Conservation (phyloP, 2,888 invertebrate species). For the Dynastes hyllus region DNA sequence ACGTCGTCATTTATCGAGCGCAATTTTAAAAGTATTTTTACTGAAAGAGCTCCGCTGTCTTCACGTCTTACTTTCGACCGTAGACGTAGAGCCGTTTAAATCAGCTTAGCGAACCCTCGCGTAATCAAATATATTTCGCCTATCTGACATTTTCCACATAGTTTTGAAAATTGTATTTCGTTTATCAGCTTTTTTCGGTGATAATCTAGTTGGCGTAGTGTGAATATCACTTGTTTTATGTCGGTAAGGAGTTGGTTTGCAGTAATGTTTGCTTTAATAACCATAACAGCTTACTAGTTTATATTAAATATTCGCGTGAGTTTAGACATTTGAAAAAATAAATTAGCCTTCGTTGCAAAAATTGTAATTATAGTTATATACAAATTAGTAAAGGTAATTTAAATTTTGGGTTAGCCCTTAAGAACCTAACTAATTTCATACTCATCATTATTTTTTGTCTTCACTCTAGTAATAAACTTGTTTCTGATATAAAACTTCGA, state of each 20-base stretch:
- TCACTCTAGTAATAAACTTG: too few relatives aligned
- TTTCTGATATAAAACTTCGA: too few relatives aligned
- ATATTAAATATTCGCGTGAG: too few relatives aligned
- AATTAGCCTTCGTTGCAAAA: too few relatives aligned
- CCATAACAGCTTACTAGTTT: slow-evolving; percentile 13
- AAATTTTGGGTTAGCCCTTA: too few relatives aligned
- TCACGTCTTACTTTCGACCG: slow-evolving; percentile 60
- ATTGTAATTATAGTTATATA: too few relatives aligned
- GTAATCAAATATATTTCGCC: slow-evolving; percentile 66
- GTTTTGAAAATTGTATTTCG: slow-evolving; percentile 68
- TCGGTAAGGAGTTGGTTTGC: slow-evolving; percentile 41
- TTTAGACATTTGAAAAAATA: too few relatives aligned
- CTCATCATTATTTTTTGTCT: too few relatives aligned
- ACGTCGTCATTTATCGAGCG: slow-evolving; percentile 68
- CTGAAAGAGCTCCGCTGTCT: slow-evolving; percentile 57
- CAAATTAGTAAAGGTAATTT: too few relatives aligned
- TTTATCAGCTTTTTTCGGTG: slow-evolving; percentile 63
- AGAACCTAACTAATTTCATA: too few relatives aligned
- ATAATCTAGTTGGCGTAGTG: slow-evolving; percentile 59
- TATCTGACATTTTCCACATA: slow-evolving; percentile 67
- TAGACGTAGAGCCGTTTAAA: slow-evolving; percentile 61
- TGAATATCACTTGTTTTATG: slow-evolving; percentile 53
- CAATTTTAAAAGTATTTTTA: slow-evolving; percentile 63
- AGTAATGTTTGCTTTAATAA: slow-evolving; percentile 35
- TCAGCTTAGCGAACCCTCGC: slow-evolving; percentile 63